phyloP scores from a whole-genome alignment of 1,140 invertebrate species.

The Atta colombica region DNA sequence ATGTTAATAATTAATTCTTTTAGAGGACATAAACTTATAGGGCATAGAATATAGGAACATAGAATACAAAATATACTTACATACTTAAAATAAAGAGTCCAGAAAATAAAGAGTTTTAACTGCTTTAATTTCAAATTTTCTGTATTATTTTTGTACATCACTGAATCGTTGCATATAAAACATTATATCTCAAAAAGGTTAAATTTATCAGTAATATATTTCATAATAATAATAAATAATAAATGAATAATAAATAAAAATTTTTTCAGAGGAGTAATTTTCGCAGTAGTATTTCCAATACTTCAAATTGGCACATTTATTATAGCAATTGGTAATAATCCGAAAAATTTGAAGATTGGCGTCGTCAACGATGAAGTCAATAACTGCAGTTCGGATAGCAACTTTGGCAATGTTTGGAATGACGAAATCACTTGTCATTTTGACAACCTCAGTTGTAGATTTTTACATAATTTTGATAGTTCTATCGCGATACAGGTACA shows the following conservation, averaged over 20 bases:
- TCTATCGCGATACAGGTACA: conserved; percentile 84
- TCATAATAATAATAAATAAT: conserved; percentile 39
- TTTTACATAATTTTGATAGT: conserved; percentile 86
- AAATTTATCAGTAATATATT: neutral
- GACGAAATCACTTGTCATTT: conserved; percentile 84
- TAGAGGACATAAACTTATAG: too few relatives aligned
- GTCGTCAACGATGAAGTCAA: conserved; percentile 92
- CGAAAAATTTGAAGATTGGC: conserved; percentile 90
- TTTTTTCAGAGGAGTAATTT: conserved; percentile 90
- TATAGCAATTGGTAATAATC: conserved; percentile 92
- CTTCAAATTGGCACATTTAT: conserved; percentile 94
- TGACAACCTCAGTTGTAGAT: conserved; percentile 88
- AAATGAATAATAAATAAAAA: neutral
- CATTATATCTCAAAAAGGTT: neutral
- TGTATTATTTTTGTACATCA: neutral
- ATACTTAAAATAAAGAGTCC: too few relatives aligned
- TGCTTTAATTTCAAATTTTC: neutral
- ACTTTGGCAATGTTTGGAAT: conserved; percentile 79
- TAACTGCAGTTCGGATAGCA: conserved; percentile 81
- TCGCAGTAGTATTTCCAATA: conserved; percentile 93
- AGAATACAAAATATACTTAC: too few relatives aligned
- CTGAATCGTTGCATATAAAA: neutral
- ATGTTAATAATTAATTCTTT: neutral
- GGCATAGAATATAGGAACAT: too few relatives aligned
- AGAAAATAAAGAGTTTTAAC: too few relatives aligned